Percentiles rank a stretch among this genome's conserved stretches.
These are phyloP conservation scores for Nylanderia fulva DNA, from an alignment of 1,140 invertebrate species.

Conservation along the genomic window DNA sequence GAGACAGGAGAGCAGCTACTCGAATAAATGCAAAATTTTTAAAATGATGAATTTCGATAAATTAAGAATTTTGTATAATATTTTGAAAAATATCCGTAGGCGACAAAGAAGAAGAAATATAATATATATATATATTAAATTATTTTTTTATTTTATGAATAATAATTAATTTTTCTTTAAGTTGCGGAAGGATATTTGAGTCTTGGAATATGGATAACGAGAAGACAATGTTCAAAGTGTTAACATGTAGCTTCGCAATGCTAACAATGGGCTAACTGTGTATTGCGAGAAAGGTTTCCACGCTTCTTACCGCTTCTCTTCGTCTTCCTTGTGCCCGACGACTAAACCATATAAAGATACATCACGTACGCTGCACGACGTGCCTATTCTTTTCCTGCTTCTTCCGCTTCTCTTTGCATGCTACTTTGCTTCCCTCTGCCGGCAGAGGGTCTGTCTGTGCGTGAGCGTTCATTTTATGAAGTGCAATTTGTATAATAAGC, in stretches of 20 bases:
- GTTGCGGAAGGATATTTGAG: slow-evolving; percentile 18
- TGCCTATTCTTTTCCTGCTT: slow-evolving; percentile 62
- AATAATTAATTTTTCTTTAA: slow-evolving; percentile 40
- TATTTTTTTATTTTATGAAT: background rate
- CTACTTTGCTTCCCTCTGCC: slow-evolving; percentile 22
- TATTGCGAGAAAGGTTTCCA: slow-evolving; percentile 74
- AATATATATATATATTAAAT: no score
- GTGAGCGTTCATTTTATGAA: slow-evolving; percentile 21
- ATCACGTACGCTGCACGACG: slow-evolving; percentile 52
- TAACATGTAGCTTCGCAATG: slow-evolving; percentile 66
- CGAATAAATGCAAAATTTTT: background rate
- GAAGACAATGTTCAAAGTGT: slow-evolving; percentile 63
- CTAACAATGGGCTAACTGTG: slow-evolving; percentile 77
- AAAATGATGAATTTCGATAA: background rate
- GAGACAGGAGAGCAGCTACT: background rate
- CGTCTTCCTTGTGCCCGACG: slow-evolving; percentile 33
- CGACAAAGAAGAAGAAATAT: background rate
- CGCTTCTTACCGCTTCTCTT: slow-evolving; percentile 65
- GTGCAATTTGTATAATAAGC: slow-evolving; percentile 20
- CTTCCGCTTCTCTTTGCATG: slow-evolving; percentile 54
- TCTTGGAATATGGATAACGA: slow-evolving; percentile 62
- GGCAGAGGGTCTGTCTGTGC: background rate
- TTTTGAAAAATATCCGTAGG: background rate
- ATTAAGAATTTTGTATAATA: no score
- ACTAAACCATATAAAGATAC: slow-evolving; percentile 59